These are phyloP conservation scores for Drosophila putrida DNA, from an alignment of 2,888 invertebrate genomes.

Conservation along the genomic window DNA sequence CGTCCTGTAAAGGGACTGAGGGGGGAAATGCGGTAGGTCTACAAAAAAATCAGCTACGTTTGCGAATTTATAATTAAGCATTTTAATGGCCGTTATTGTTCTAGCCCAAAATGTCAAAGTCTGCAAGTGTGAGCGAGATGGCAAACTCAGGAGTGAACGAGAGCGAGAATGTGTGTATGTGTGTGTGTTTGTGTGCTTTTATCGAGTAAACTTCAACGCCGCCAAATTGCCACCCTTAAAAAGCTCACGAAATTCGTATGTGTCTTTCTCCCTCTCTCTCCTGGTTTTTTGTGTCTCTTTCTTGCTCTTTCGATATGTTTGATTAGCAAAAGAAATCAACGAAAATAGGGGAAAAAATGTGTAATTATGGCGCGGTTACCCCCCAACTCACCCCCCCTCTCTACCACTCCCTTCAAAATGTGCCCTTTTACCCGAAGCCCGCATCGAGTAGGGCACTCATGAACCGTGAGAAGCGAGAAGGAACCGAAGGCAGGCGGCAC, in stretches of 20 bases:
- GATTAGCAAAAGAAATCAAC: slow-evolving; percentile 64
- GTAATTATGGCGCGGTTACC: slow-evolving; percentile 74
- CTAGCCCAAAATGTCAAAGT: slow-evolving; percentile 55
- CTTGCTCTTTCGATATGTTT: slow-evolving; percentile 49
- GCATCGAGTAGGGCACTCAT: slow-evolving; percentile 48
- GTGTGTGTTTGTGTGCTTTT: slow-evolving; percentile 41
- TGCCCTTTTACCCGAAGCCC: slow-evolving; percentile 29
- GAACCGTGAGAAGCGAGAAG: slow-evolving; percentile 20
- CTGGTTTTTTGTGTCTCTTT: slow-evolving; percentile 5
- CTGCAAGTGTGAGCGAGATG: slow-evolving; percentile 39
- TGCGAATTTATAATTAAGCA: slow-evolving; percentile 84
- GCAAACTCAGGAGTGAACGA: neutral
- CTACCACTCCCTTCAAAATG: neutral
- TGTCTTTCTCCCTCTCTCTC: slow-evolving; percentile 1
- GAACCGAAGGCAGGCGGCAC: slow-evolving; percentile 9
- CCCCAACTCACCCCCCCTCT: neutral
- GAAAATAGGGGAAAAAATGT: slow-evolving; percentile 52
- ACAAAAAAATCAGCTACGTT: slow-evolving; percentile 75
- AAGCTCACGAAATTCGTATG: slow-evolving; percentile 37
- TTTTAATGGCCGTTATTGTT: slow-evolving; percentile 83
- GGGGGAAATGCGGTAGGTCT: slow-evolving; percentile 16
- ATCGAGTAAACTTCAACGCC: slow-evolving; percentile 69
- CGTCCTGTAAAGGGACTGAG: neutral
- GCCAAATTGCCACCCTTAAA: slow-evolving; percentile 82
- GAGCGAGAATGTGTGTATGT: neutral